Percentiles rank a stretch among this genome's conserved stretches.
These are phyloP conservation scores for Pungitius pungitius DNA, from an alignment of 2,113 vertebrate genomes.

Conservation along the genomic window DNA sequence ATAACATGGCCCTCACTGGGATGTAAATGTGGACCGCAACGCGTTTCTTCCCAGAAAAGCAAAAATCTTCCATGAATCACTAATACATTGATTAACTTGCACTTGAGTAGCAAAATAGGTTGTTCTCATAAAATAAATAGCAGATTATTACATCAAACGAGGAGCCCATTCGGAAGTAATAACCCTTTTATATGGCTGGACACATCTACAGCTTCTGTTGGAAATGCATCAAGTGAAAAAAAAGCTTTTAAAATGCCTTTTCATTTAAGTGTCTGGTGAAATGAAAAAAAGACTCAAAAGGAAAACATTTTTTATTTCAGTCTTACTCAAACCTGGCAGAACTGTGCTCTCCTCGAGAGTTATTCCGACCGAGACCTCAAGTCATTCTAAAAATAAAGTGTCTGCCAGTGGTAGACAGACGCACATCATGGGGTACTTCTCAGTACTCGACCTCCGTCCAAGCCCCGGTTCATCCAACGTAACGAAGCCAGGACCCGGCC, in stretches of 20 bases:
- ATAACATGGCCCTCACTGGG: not conserved
- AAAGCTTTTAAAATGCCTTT: constrained; percentile 18
- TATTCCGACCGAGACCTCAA: constrained; percentile 2
- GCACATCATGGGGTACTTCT: constrained; percentile 8
- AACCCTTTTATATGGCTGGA: not conserved
- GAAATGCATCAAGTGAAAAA: not conserved
- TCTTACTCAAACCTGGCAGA: constrained; percentile 1
- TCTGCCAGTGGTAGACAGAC: not conserved
- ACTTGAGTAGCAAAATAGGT: constrained; percentile 1
- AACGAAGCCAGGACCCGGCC: constrained; percentile 8
- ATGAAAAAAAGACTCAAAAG: not conserved
- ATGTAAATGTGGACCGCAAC: not conserved
- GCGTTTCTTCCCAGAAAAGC: not conserved
- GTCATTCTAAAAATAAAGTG: constrained; percentile 17
- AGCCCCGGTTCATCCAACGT: constrained; percentile 17
- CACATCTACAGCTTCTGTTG: not conserved
- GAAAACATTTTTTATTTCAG: constrained; percentile 1
- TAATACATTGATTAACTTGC: not conserved
- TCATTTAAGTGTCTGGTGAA: constrained; percentile 12
- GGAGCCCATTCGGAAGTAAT: not conserved
- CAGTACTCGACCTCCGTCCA: not conserved
- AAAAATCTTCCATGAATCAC: constrained; percentile 14
- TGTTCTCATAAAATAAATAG: not conserved
- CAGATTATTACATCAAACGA: not conserved
- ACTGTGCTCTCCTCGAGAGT: not conserved